Percentiles rank a stretch among this genome's conserved stretches.
Evolutionary conservation across 2,113 vertebrate genomes (phyloP).

Genomic region (Microcebus griseorufus): DNA sequence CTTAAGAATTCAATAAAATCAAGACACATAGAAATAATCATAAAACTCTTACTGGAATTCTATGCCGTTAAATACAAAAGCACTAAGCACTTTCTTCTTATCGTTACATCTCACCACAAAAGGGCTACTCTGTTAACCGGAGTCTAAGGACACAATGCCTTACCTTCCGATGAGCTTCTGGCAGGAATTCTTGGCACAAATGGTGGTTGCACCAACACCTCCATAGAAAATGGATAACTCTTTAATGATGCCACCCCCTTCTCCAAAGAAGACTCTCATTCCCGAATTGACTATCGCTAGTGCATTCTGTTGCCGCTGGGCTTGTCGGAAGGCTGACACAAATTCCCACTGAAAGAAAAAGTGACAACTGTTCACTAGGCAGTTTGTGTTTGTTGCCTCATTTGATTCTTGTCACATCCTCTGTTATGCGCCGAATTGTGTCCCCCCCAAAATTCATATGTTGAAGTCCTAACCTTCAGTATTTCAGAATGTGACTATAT

Average conservation of each 20-base stretch:
- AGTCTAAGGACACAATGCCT: neutral
- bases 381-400: neutral
- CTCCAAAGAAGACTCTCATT: slow-evolving; percentile 87
- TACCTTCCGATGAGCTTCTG: slow-evolving; percentile 83
- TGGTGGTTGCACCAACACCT: slow-evolving; percentile 84
- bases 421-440: neutral
- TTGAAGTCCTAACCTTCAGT: neutral
- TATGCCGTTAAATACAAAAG: neutral
- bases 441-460: neutral
- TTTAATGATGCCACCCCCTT: slow-evolving; percentile 81
- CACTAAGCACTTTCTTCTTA: neutral
- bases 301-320: slow-evolving; percentile 86
- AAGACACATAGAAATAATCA: neutral
- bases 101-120: neutral
- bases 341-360: slow-evolving; percentile 87
- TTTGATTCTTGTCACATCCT: neutral
- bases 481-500: neutral
- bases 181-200: slow-evolving; percentile 83
- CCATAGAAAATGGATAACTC: slow-evolving; percentile 89
- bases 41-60: neutral
- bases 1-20: neutral
- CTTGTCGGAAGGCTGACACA: slow-evolving; percentile 88
- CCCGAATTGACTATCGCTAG: slow-evolving; percentile 87
- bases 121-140: neutral
- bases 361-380: accelerated